Evolutionary conservation across 2,113 vertebrate species (phyloP).

Genomic region (Urocynchramus pylzowi): DNA sequence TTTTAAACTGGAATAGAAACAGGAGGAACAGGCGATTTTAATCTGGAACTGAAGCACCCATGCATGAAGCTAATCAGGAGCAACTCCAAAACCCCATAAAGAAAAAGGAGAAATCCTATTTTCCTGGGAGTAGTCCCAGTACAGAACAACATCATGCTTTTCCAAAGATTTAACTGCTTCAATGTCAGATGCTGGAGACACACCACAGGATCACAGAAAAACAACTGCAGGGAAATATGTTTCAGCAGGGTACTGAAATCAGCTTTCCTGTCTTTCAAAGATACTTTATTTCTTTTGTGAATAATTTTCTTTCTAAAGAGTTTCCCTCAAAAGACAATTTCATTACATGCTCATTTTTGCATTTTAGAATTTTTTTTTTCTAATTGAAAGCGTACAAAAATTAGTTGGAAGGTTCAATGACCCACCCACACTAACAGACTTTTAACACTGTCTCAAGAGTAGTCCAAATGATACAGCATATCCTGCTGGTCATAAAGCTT

Average conservation of each 20-base stretch:
- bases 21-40: neutral
- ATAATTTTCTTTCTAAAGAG: neutral
- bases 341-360: neutral
- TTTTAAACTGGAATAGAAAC: neutral
- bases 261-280: neutral
- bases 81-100: neutral
- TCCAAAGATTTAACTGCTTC: neutral
- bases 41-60: neutral
- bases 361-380: neutral
- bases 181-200: neutral
- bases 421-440: neutral
- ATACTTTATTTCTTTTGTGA: neutral
- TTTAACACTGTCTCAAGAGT: neutral
- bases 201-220: neutral
- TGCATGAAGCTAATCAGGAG: neutral
- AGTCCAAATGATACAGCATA: neutral
- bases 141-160: neutral
- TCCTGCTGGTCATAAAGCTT: slow-evolving; percentile 11
- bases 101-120: neutral
- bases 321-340: neutral
- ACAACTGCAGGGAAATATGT: neutral
- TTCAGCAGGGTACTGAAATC: neutral
- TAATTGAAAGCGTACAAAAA: neutral
- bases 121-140: neutral
- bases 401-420: neutral